Conservation (phyloP, 2,888 invertebrate genomes). For the Urechis unicinctus region DNA sequence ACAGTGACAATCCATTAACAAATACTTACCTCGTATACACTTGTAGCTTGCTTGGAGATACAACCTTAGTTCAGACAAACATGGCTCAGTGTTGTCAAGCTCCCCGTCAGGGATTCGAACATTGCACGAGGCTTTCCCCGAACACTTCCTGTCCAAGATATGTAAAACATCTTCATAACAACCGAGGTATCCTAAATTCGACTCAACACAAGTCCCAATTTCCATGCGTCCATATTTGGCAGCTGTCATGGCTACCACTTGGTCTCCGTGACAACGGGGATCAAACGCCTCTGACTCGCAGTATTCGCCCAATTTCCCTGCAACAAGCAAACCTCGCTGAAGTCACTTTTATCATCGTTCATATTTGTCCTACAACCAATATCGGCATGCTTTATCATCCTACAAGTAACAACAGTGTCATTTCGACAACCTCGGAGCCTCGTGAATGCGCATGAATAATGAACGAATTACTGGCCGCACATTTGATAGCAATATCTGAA, state of each 20-base stretch:
- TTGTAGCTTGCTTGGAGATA: background rate
- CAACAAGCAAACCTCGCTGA: too few relatives aligned
- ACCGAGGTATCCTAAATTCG: background rate
- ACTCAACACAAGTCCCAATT: background rate
- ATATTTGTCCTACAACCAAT: too few relatives aligned
- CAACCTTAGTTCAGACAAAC: background rate
- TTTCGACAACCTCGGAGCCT: too few relatives aligned
- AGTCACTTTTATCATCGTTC: too few relatives aligned
- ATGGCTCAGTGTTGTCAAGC: background rate
- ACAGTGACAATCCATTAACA: too few relatives aligned
- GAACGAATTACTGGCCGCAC: too few relatives aligned
- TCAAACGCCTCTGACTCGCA: background rate
- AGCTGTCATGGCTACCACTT: background rate
- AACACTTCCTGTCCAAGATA: background rate
- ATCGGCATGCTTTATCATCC: too few relatives aligned
- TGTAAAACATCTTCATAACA: background rate
- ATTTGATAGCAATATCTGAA: too few relatives aligned
- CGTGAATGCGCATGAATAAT: too few relatives aligned
- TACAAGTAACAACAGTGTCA: too few relatives aligned
- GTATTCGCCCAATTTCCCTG: background rate
- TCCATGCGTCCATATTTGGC: background rate
- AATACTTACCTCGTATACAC: background rate
- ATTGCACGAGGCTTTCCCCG: background rate
- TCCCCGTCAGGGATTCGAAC: background rate
- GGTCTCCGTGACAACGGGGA: background rate